A percentile compares a stretch with the other conserved stretches of the same genome.
These are phyloP conservation scores for Nasonia giraulti DNA, from an alignment of 1,140 invertebrate species.

Conservation along the genomic window DNA sequence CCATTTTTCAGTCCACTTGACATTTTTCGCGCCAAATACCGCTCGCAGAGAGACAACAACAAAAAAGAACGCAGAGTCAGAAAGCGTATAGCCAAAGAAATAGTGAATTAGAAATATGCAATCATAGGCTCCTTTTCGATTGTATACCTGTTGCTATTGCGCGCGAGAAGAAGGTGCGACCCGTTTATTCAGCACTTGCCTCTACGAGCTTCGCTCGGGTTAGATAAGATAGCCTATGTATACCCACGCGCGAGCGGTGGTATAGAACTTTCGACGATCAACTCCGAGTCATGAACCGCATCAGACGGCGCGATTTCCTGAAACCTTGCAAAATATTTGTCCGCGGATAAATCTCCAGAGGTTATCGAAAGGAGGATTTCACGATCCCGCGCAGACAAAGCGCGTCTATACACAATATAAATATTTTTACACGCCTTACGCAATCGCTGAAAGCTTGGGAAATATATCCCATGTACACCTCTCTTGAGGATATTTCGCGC, in stretches of 20 bases:
- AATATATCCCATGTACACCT: neutral
- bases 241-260: neutral
- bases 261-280: neutral
- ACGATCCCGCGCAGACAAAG: neutral
- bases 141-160: neutral
- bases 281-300: neutral
- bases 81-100: neutral
- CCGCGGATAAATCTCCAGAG: neutral
- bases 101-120: neutral
- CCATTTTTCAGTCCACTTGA: neutral
- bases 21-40: too few relatives aligned
- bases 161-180: slow-evolving; percentile 9
- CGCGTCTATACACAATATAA: neutral
- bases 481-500: neutral
- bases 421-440: neutral
- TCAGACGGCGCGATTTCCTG: neutral
- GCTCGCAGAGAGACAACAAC: neutral
- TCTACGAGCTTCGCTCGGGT: neutral
- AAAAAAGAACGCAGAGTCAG: neutral
- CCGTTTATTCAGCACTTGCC: slow-evolving; percentile 21
- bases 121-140: neutral
- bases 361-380: neutral
- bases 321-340: neutral
- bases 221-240: slow-evolving; percentile 11
- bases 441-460: neutral